phyloP scores from a whole-genome alignment of 2,113 vertebrate genomes.

The Plotosus lineatus region DNA sequence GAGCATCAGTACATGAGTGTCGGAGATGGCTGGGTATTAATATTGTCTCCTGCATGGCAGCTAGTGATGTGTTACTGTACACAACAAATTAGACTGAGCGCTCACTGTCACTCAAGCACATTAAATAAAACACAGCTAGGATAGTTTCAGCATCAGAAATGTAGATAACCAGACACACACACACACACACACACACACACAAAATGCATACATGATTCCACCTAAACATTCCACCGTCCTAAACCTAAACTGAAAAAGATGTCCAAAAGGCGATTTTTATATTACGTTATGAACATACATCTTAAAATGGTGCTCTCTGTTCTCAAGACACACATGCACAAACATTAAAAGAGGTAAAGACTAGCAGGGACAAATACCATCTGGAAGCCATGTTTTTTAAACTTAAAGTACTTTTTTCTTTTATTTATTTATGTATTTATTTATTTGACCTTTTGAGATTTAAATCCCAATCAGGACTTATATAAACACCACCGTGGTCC shows the following conservation, averaged over 20 bases:
- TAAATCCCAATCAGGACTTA: neutral
- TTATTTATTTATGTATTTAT: too few relatives aligned
- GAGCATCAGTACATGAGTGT: neutral
- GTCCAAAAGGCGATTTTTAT: conserved; percentile 54
- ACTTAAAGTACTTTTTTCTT: neutral
- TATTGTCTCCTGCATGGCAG: conserved; percentile 21
- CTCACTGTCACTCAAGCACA: neutral
- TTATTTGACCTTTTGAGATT: neutral
- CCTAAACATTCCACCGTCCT: conserved; percentile 13
- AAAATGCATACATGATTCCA: conserved; percentile 4
- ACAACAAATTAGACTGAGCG: neutral
- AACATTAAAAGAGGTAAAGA: conserved; percentile 37
- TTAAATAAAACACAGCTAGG: neutral
- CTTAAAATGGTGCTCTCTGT: conserved; percentile 76
- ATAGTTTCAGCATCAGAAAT: conserved; percentile 6
- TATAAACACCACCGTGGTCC: neutral
- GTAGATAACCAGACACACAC: conserved; percentile 27
- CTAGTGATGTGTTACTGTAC: conserved; percentile 9
- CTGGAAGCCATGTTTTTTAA: conserved; percentile 28
- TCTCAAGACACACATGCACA: conserved; percentile 51
- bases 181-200: conserved; percentile 24
- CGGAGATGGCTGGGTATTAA: neutral
- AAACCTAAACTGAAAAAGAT: conserved; percentile 39
- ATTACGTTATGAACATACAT: conserved; percentile 65
- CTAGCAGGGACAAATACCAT: conserved; percentile 44